These are phyloP conservation scores for Venusia cambrica DNA, from an alignment of 2,888 invertebrate species.

Conservation along the genomic window DNA sequence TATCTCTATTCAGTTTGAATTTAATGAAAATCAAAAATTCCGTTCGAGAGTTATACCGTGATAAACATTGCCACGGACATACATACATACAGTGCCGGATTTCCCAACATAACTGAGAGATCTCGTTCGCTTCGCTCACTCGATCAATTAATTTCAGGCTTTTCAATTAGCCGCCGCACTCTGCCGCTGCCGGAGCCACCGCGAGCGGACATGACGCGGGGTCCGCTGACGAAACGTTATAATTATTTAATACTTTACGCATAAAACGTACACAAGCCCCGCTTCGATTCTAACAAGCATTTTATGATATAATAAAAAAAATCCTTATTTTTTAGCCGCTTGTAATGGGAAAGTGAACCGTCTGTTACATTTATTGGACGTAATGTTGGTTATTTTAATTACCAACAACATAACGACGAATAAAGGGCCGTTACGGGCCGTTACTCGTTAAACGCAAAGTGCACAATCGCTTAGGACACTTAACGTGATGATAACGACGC, in stretches of 20 bases:
- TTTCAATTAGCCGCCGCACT: conserved; percentile 11
- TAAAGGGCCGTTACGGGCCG: conserved; percentile 13
- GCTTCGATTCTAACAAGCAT: conserved; percentile 38
- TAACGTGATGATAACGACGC: conserved; percentile 15
- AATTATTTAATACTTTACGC: conserved; percentile 39
- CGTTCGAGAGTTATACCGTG: too few relatives aligned
- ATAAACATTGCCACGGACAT: too few relatives aligned
- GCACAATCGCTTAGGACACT: conserved; percentile 15
- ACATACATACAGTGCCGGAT: too few relatives aligned
- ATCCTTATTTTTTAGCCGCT: conserved; percentile 33
- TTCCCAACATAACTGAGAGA: too few relatives aligned
- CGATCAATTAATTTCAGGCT: too few relatives aligned
- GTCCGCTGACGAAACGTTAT: conserved; percentile 23
- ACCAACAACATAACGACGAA: conserved; percentile 27
- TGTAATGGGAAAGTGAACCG: conserved; percentile 38
- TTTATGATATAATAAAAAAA: conserved; percentile 42
- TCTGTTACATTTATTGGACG: conserved; percentile 39
- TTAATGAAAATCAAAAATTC: too few relatives aligned
- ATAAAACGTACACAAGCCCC: conserved; percentile 30
- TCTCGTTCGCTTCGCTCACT: too few relatives aligned
- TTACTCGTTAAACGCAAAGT: conserved; percentile 15
- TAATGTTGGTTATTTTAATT: conserved; percentile 34
- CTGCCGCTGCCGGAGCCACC: conserved; percentile 4
- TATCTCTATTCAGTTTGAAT: too few relatives aligned
- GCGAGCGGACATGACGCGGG: conserved; percentile 7